Evolutionary conservation across 2,888 invertebrate genomes (phyloP), one percentile per base, ranked within the genome.

Genomic region (Eupithecia subfuscata): DNA sequence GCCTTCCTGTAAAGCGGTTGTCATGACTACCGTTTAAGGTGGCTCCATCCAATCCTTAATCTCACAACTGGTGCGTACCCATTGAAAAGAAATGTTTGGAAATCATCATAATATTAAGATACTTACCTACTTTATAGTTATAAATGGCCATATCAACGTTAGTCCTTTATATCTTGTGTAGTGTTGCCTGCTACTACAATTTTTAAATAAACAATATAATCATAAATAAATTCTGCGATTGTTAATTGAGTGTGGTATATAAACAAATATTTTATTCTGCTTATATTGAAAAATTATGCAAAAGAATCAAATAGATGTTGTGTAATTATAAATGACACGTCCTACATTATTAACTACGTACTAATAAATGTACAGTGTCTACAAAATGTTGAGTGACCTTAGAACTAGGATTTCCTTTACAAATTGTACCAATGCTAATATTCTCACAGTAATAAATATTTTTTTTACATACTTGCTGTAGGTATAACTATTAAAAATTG

Each of bases 1-100:
- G 76, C 74, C 74, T 75, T 77, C 76, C 70, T 77, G 79, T 73
- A 74, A 76, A 73, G 69, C 73, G 65, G 82, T 82, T 78, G 78
- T 71, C 83, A 85, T 85, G 81, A 82, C 65, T 76, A 85, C 85
- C 76, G 73, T 71, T 74, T 75, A 78, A 78, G 81, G 72, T 48
- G 25, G 79, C 56, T 79, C 64, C 72, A 52, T 78, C 79, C 74
- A 73, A 77, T 63, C 68, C 52, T 56, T 11, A 56, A 56, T 65
- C 56, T 37, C 52, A 48, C 34, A 45, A 68, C 25, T 71, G 67
- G 22, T 70, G 52, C 48, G 64, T 40, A 75, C n/a, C n/a, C n/a
- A n/a, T 64, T 70, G 9, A 70, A 73, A 45, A 60, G 43, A 73
- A 75, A 72, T 73, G 71, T 71, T 73, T 73, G 52, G 63, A 64